Conservation (phyloP, 64 coral and sea anemone genomes). For the Stichodactyla mertensii region DNA sequence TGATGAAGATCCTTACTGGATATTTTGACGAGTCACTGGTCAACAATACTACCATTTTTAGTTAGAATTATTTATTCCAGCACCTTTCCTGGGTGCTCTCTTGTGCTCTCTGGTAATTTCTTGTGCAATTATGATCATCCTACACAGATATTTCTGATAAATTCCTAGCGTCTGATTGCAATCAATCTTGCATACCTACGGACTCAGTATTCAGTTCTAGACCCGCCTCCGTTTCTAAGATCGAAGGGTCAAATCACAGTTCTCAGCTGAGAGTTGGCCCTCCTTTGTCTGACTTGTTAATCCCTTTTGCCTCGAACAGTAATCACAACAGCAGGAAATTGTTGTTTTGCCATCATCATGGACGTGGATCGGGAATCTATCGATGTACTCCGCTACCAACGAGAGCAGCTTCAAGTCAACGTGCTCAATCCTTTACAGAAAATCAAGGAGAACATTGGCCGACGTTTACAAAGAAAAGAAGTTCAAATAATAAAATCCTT, state of each 20-base stretch:
- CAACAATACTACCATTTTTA: no score
- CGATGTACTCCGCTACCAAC: slow-evolving; percentile 40
- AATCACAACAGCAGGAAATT: background rate
- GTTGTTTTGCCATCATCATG: background rate
- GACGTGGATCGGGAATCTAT: background rate
- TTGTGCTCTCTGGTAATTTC: no score
- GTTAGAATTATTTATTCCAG: no score
- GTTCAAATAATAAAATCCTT: slow-evolving; percentile 45
- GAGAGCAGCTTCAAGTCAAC: slow-evolving; percentile 45
- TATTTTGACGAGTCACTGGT: no score
- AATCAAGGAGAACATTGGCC: slow-evolving; percentile 57
- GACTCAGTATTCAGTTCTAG: background rate
- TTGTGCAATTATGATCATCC: no score
- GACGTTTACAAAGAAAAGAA: slow-evolving; percentile 47
- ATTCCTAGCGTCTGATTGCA: background rate
- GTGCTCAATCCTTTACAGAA: slow-evolving; percentile 61
- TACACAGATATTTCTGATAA: background rate
- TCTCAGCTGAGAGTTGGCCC: background rate
- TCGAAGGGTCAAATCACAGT: background rate
- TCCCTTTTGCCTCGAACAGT: background rate
- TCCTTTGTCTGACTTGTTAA: background rate
- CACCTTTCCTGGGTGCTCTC: no score
- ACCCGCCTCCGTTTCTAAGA: background rate
- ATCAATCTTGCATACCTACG: background rate
- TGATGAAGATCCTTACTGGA: no score